Percentiles rank a stretch among this genome's conserved stretches.
phyloP scores from a whole-genome alignment of 2,113 vertebrate species.

The Erythrocercus mccallii region DNA sequence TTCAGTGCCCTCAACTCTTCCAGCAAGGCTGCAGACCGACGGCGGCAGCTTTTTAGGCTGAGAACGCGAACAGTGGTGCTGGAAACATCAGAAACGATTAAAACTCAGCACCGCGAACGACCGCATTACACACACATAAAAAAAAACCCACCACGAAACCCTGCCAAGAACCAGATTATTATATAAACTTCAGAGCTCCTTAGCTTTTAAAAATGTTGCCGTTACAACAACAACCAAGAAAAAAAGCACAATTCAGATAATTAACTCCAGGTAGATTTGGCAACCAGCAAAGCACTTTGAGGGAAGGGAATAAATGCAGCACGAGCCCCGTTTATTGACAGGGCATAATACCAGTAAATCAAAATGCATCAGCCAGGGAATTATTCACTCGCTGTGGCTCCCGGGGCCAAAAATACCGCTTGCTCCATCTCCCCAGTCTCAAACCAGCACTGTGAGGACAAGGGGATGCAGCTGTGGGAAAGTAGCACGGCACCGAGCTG shows the following conservation, averaged over 20 bases:
- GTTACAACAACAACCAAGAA: background rate
- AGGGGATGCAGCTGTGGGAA: background rate
- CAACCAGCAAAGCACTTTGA: background rate
- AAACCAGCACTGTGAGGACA: background rate
- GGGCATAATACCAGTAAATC: background rate
- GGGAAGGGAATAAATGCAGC: background rate
- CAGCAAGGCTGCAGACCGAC: background rate
- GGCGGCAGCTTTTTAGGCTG: background rate
- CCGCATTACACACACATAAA: background rate
- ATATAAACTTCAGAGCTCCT: constrained; percentile 55
- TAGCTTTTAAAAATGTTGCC: constrained; percentile 9
- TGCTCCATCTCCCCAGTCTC: background rate
- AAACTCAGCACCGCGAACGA: background rate
- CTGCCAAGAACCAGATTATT: constrained; percentile 52
- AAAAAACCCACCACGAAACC: background rate
- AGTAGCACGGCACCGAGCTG: background rate
- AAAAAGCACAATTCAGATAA: constrained; percentile 15
- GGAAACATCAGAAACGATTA: background rate
- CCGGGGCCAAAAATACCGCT: background rate
- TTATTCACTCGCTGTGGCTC: background rate
- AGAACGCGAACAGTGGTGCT: background rate
- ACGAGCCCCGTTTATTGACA: background rate
- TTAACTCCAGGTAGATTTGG: constrained; percentile 58
- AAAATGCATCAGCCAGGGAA: background rate
- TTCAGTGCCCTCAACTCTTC: constrained; percentile 48